Evolutionary conservation across 2,888 invertebrate species (phyloP).

Genomic region (Tipula lateralis): DNA sequence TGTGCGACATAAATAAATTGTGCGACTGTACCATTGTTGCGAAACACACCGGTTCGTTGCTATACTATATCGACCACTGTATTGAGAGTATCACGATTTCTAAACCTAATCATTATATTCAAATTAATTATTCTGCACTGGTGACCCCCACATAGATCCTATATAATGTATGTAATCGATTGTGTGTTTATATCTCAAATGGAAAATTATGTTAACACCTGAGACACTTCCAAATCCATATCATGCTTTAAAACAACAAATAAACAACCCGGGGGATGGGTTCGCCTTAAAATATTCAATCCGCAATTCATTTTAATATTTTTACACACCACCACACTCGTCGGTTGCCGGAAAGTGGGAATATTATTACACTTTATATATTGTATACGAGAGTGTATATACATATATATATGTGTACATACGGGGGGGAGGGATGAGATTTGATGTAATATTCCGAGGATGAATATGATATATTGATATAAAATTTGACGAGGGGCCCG

Average conservation of each 20-base stretch:
- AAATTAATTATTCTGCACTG: too few species aligned
- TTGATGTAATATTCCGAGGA: neutral
- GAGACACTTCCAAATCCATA: neutral
- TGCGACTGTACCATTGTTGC: neutral
- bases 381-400: too few species aligned
- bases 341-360: neutral
- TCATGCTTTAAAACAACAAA: neutral
- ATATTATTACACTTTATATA: neutral
- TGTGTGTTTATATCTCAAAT: neutral
- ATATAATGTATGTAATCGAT: neutral
- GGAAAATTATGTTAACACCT: slow-evolving; percentile 5
- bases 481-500: neutral
- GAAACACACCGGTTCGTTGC: too few species aligned
- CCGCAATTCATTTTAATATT: neutral
- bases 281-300: neutral
- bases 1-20: neutral
- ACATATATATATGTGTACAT: too few species aligned
- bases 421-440: neutral
- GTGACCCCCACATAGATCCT: too few species aligned
- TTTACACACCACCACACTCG: neutral
- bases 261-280: neutral
- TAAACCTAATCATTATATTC: too few species aligned
- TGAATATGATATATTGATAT: slow-evolving; percentile 21
- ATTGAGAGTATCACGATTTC: too few species aligned
- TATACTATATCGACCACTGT: too few species aligned